phyloP scores from a whole-genome alignment of 1,140 invertebrate species.

The Eumaeus atala region DNA sequence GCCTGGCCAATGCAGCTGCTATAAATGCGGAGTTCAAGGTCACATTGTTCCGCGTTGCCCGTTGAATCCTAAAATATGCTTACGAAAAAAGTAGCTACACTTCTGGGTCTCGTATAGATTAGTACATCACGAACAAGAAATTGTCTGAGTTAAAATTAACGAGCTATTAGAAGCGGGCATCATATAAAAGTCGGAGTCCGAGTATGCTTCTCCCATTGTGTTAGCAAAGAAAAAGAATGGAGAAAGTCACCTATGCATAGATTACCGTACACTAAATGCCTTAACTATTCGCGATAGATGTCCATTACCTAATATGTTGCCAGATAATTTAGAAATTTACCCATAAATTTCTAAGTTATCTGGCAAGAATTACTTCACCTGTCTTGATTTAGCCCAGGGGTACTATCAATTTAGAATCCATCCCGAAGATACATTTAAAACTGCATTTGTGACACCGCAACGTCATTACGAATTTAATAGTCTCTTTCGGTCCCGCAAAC shows the following conservation, averaged over 20 bases:
- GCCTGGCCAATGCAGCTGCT: too few species aligned
- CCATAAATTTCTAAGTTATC: slow-evolving; percentile 1
- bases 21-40: too few species aligned
- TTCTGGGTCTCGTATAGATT: slow-evolving; percentile 4
- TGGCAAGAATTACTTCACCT: slow-evolving; percentile 8
- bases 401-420: slow-evolving; percentile 11
- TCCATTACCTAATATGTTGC: slow-evolving; percentile 30
- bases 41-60: too few species aligned
- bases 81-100: neutral
- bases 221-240: slow-evolving; percentile 18
- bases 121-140: slow-evolving; percentile 5
- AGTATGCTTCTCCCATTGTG: slow-evolving; percentile 13
- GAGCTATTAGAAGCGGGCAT: slow-evolving; percentile 21
- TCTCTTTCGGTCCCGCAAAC: slow-evolving; percentile 1
- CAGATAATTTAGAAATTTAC: slow-evolving; percentile 28
- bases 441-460: slow-evolving; percentile 13
- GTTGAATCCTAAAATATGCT: too few species aligned
- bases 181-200: slow-evolving; percentile 6
- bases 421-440: slow-evolving; percentile 7
- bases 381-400: slow-evolving; percentile 9
- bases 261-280: slow-evolving; percentile 7
- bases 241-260: neutral
- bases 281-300: slow-evolving; percentile 11
- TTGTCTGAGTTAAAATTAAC: slow-evolving; percentile 20
- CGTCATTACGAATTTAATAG: slow-evolving; percentile 18